Evolutionary conservation across 2,888 invertebrate species (phyloP).

Genomic region (Pasiphila rectangulata): DNA sequence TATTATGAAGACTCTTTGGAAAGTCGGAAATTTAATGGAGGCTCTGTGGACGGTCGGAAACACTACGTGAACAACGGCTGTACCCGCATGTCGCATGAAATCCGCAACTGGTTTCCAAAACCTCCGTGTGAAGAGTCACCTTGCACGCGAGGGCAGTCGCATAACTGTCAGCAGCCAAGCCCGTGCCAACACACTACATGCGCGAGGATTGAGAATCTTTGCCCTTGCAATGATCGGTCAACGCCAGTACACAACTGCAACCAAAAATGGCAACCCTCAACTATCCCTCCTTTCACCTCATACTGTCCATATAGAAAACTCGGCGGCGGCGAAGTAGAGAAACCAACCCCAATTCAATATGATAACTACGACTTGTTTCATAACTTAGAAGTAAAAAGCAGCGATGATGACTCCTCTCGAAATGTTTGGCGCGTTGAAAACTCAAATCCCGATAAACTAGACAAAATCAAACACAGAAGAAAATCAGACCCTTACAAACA

Average conservation of each 20-base stretch:
- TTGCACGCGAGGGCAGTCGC: conserved; percentile 42
- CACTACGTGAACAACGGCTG: conserved; percentile 41
- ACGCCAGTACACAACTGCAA: conserved; percentile 28
- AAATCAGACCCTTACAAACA: conserved; percentile 38
- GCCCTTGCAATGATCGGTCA: conserved; percentile 43
- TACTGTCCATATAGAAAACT: conserved; percentile 29
- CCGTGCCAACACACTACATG: conserved; percentile 18
- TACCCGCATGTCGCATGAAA: conserved; percentile 39
- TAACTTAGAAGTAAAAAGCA: conserved; percentile 46
- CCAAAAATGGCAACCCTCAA: conserved; percentile 33
- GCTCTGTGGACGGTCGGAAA: not conserved
- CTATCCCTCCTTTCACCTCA: conserved; percentile 21
- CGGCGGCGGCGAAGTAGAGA: conserved; percentile 33
- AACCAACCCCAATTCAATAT: conserved; percentile 33
- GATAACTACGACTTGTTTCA: conserved; percentile 51
- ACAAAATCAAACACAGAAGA: conserved; percentile 26
- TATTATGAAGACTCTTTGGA: not conserved
- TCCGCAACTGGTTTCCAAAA: conserved; percentile 15
- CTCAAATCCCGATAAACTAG: conserved; percentile 3
- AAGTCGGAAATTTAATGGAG: conserved; percentile 28
- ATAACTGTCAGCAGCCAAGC: conserved; percentile 28
- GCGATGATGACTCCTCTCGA: conserved; percentile 32
- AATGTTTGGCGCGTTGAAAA: conserved; percentile 26
- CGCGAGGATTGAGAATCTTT: conserved; percentile 29
- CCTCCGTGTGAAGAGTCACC: conserved; percentile 16